Evolutionary conservation across 2,113 vertebrate species (phyloP), one percentile per base, ranked within the genome.

Genomic region (Oreochromis spilurus): DNA sequence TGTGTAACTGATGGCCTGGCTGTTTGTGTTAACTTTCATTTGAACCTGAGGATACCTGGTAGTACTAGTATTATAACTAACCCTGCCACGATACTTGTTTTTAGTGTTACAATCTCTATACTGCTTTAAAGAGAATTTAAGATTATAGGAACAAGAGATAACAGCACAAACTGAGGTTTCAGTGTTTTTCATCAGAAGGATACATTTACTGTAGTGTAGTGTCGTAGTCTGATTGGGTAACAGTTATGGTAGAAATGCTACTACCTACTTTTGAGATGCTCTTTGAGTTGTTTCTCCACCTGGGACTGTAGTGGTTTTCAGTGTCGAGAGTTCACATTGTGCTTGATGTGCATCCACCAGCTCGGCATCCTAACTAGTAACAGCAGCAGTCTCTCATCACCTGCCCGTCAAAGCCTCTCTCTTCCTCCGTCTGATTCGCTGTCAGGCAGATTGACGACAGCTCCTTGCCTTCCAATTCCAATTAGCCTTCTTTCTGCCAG

Each of bases 401-500:
- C 90, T 91, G 78, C 83, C 86, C 79, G 3, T 94, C 87, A 89
- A 80, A 78, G 84, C 72, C 5, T 7, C 77, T 72, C 55, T 16
- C 67, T 83, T 85, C 81, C 80, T 82, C 58, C 5, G 50, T 16
- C 34, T 57, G 84, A 88, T 89, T 86, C 9, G 48, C 84, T 48
- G 85, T 81, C 7, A 24, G 84, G 14, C 70, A 17, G 55, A 82
- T 85, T 70, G 89, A 91, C 84, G 88, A 90, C 12, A 82, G 88
- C 84, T 87, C 34, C 43, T 70, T 6, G 67, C 34, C 83, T 90
- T 87, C 84, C 90, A 92, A 93, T 91, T 85, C 85, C 90, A 92
- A 94, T 92, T 90, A 92, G 87, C 90, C 31, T 9, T 92, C 45
- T 85, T 92, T 87, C 91, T 54, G 82, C 86, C 78, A 91, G 85